These are phyloP conservation scores for Larimichthys polyactis DNA, from an alignment of 2,113 vertebrate genomes.

Conservation along the genomic window DNA sequence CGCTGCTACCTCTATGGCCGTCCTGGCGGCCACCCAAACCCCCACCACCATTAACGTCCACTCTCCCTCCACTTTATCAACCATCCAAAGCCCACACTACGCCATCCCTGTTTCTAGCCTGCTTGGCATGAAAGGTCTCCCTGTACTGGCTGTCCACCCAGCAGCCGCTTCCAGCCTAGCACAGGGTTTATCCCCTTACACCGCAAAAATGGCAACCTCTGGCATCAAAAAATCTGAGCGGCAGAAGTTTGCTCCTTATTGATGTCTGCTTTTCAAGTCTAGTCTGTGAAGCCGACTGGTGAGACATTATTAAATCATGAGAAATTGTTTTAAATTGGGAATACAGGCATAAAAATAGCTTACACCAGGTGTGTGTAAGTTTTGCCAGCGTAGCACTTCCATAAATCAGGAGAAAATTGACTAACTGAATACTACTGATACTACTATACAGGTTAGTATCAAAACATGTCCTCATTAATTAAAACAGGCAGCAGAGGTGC, in stretches of 20 bases:
- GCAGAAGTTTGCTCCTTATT: conserved; percentile 96
- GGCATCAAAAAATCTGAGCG: conserved; percentile 92
- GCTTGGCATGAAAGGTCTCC: conserved; percentile 96
- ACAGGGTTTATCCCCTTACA: conserved; percentile 89
- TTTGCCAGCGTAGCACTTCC: conserved; percentile 49
- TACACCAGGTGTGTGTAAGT: conserved; percentile 32
- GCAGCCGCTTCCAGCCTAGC: conserved; percentile 85
- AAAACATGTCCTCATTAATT: conserved; percentile 57
- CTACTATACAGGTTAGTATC: conserved; percentile 8
- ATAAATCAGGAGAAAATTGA: conserved; percentile 45
- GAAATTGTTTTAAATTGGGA: conserved; percentile 31
- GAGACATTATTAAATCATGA: conserved; percentile 33
- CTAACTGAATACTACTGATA: conserved; percentile 6
- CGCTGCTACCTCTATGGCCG: conserved; percentile 90
- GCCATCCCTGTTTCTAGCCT: conserved; percentile 93
- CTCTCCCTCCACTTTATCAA: conserved; percentile 87
- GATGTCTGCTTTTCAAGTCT: conserved; percentile 55
- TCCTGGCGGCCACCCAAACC: conserved; percentile 87
- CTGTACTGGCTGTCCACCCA: conserved; percentile 91
- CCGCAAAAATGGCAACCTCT: conserved; percentile 88
- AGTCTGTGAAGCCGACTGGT: conserved; percentile 25
- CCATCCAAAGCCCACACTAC: conserved; percentile 91
- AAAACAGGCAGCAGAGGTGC: conserved; percentile 48
- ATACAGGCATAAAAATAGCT: conserved; percentile 28
- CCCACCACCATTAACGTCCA: conserved; percentile 89